Base-by-base conservation (phyloP, 2,113 vertebrate genomes). In the Larimichthys polyactis region DNA sequence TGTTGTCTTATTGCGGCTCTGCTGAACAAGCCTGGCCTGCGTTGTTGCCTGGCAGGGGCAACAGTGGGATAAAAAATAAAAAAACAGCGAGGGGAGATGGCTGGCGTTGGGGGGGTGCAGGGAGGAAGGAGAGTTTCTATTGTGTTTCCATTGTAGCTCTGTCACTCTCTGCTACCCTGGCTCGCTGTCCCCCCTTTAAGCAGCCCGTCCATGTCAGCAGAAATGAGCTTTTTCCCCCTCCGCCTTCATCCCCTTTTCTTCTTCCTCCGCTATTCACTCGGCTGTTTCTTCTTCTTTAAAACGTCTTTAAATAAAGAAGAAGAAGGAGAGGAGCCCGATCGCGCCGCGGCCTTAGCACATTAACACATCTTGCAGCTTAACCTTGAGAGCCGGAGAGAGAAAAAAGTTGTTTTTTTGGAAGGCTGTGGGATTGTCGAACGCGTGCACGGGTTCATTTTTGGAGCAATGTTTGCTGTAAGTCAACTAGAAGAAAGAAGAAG, bases 121-220 rank as follows among this genome's bases (percentile, higher is more conserved):
- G 36, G 36, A 36, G 36, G 88, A 68, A 79, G 75, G 80, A 78
- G 81, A 59, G 87, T 57, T 83, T 80, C 82, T 79, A 92, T 92
- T 93, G 90, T 93, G 91, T 88, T 86, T 71, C 91, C 89, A 84
- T 92, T 93, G 92, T 93, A 40, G 88, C 81, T 91, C 86, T 77
- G 93, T 95, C 90, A 93, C 91, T 90, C 93, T 93, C 92, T 86
- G 89, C 85, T 91, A 91, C 91, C 84, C 90, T 90, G 87, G 91
- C 94, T 91, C 83, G 65, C 82, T 87, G 87, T 87, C 90, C 89
- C 90, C 89, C 82, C 80, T 84, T 79, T 85, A 88, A 81, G 79
- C 87, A 88, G 82, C 87, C 75, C 82, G 67, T 87, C 89, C 91
- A 79, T 91, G 88, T 92, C 91, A 90, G 90, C 87, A 92, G 85